A percentile compares a stretch with the other conserved stretches of the same genome.
These are phyloP conservation scores for Sarotherodon lohbergeri DNA, from an alignment of 2,113 vertebrate species.

Conservation along the genomic window DNA sequence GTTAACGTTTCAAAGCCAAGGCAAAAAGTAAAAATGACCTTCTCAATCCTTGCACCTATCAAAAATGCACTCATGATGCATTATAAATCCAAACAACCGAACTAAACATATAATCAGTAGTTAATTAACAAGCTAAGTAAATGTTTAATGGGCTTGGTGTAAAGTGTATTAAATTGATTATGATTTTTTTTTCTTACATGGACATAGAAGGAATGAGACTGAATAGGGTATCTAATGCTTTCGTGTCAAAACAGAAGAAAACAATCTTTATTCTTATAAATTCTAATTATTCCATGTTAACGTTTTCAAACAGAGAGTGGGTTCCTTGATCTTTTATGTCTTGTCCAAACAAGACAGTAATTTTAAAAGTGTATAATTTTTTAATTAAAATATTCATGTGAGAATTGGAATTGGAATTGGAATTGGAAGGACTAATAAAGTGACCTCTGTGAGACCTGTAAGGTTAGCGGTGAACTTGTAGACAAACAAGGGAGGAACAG, in stretches of 20 bases:
- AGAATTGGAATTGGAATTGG: neutral
- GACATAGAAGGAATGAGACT: neutral
- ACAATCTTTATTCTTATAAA: neutral
- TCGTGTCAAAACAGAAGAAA: fast-evolving
- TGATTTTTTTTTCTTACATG: neutral
- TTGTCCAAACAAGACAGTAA: neutral
- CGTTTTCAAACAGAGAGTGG: neutral
- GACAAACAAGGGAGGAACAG: neutral
- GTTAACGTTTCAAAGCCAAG: neutral
- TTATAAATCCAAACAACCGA: neutral
- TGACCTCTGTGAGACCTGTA: neutral
- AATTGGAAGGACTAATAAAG: neutral
- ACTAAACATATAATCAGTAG: neutral
- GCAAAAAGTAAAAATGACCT: neutral
- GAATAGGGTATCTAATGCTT: neutral
- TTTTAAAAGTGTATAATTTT: neutral
- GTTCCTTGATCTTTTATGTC: neutral
- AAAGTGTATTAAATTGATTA: neutral
- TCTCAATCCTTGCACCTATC: neutral
- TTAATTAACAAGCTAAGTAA: neutral
- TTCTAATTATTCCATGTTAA: neutral
- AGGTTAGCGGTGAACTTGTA: neutral
- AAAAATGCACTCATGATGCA: neutral
- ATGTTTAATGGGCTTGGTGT: neutral
- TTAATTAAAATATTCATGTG: neutral